Evolutionary conservation across 2,888 invertebrate species (phyloP), one percentile per base, ranked within the genome.

Genomic region (Hyles lineata): DNA sequence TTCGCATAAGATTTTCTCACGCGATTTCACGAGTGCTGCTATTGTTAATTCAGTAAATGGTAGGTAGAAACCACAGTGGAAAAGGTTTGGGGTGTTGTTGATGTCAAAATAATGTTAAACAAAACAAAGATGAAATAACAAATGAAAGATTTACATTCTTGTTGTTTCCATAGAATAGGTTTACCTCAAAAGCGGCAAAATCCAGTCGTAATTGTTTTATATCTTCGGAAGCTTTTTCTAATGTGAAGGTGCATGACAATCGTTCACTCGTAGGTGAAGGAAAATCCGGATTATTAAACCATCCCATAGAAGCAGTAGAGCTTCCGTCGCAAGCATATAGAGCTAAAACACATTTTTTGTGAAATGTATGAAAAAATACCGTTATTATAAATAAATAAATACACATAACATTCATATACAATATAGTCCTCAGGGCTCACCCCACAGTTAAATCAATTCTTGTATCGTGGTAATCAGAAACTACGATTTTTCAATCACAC

Each of bases 231-330:
- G 95, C 83, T 88, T 96, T 97, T 76, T 96, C 94, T 8, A 98
- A 89, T 59, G 95, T 95, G 70, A 97, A 90, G 9, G 95, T 94
- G 84, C 98, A 98, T 0, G 96, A 95, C 60, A 97, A 86, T 74
- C 95, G 94, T 71, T 96, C 95, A 5, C 90, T 88, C 67, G 92
- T 95, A 2, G 96, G 94, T 29, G 95, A 91, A 0, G 97, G 97
- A 82, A 96, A 97, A 70, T 95, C 96, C 1, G 96, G 96, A 84
- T 96, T 97, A 72, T 96, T 96, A 82, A 98, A 97, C 90, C 97
- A 97, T 1, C 96, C 96, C 73, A 95, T 93, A 78, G 96, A 95
- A 74, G 96, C 95, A 32, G 91, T 91, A 0, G 96, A 95, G 4
- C 93, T 92, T 5, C 95, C 96, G 3, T 97, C 97, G 82, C 98